A percentile compares a stretch with the other conserved stretches of the same genome.
Conservation (phyloP, 2,797 vertebrate genomes). For the Arctocebus calabarensis region DNA sequence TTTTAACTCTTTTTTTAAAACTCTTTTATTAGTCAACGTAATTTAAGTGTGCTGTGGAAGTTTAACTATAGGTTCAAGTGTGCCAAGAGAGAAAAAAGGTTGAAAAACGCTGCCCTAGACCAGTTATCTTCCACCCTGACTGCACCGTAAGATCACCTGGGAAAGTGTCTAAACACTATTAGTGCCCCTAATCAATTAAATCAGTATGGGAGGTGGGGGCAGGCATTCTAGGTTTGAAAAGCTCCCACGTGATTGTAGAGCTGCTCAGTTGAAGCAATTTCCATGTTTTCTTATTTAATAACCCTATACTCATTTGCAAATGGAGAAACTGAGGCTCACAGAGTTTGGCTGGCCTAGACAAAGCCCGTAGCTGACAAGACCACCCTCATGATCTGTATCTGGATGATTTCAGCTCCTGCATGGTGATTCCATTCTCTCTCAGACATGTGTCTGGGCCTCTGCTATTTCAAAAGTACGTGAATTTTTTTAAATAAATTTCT, state of each 20-base stretch:
- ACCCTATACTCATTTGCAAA: neutral
- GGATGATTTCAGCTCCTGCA: neutral
- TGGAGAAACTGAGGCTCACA: neutral
- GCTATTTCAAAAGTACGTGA: neutral
- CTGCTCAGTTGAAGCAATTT: neutral
- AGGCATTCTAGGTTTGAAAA: neutral
- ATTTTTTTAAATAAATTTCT: neutral
- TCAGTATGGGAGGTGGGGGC: neutral
- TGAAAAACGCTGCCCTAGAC: too few species aligned
- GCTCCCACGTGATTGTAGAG: neutral
- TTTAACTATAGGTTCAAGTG: too few species aligned
- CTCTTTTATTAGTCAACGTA: too few species aligned
- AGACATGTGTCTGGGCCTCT: too few species aligned
- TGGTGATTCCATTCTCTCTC: neutral
- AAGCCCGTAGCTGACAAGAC: neutral
- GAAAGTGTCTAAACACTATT: neutral
- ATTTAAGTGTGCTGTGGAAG: too few species aligned
- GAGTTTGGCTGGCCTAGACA: neutral
- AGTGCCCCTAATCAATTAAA: neutral
- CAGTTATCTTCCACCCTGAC: neutral
- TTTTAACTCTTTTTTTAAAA: too few species aligned
- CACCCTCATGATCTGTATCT: neutral
- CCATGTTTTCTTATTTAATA: neutral
- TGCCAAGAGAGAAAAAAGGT: too few species aligned
- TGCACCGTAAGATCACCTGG: neutral